Evolutionary conservation across 2,797 vertebrate genomes (phyloP).

Genomic region (Pogoniulus pusillus): DNA sequence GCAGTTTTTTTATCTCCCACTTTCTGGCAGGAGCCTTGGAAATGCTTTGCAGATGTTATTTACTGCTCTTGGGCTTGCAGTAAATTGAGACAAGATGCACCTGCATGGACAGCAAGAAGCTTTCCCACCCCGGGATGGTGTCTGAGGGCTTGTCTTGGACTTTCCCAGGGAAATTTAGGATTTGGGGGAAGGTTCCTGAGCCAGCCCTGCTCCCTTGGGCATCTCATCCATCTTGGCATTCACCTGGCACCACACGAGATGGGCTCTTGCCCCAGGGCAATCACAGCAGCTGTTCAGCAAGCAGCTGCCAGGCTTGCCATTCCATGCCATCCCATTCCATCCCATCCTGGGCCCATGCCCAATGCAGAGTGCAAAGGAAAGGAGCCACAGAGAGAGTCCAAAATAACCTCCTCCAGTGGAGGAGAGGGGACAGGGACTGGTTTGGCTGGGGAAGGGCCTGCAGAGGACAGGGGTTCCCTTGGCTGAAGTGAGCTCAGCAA

Average conservation of each 20-base stretch:
- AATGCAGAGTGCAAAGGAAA: not conserved
- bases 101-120: slow-evolving; percentile 4
- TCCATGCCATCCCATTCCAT: slow-evolving; percentile 8
- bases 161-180: slow-evolving; percentile 16
- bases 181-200: not conserved
- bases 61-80: slow-evolving; percentile 38
- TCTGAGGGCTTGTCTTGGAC: not conserved
- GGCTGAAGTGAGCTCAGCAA: not conserved
- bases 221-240: not conserved
- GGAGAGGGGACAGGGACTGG: not conserved
- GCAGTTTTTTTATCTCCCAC: slow-evolving; percentile 20
- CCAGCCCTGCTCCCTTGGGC: not conserved
- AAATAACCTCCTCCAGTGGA: slow-evolving; percentile 28
- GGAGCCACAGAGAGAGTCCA: slow-evolving; percentile 38
- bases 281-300: not conserved
- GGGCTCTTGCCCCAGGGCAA: not conserved
- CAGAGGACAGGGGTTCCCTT: slow-evolving; percentile 59
- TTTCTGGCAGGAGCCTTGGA: slow-evolving; percentile 22
- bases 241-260: not conserved
- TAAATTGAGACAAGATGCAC: slow-evolving; percentile 61
- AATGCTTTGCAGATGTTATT: slow-evolving; percentile 72
- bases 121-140: not conserved
- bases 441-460: not conserved
- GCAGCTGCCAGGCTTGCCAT: slow-evolving; percentile 42
- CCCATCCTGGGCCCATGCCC: not conserved